Base-by-base conservation (phyloP, 2,113 vertebrate genomes). In the Anolis sagrei region DNA sequence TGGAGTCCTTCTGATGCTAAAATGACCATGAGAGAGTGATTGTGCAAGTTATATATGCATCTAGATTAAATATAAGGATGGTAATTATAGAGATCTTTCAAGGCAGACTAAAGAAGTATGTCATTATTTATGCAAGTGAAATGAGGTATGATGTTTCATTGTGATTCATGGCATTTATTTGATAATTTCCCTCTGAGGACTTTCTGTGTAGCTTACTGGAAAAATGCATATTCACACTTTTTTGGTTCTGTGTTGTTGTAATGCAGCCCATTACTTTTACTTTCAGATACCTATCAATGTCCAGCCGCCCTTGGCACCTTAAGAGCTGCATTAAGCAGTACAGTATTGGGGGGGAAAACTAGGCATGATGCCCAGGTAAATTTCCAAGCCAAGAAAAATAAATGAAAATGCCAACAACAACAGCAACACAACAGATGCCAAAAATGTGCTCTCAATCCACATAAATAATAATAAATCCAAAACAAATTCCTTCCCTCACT, bases 401-500 rank as follows among this genome's bases (percentile, higher is more conserved):
- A 90, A 91, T 10, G 76, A 91, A 80, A 83, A 21, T 1, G 18
- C 76, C 48, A 92, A 66, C 72, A 87, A 5, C 66, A 80, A 5
- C 61, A 80, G 80, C 39, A 91, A 72, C 14, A 34, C 25, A 88
- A 76, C 72, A 88, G 68, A 90, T 54, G 77, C 73, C 85, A 87
- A 93, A 83, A 58, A 58, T 68, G 25, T 51, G 54, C 39, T 92
- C 75, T 0, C 86, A 82, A 82, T 0, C 66, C 7, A 2, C 44
- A 68, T 72, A 48, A 90, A 88, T 87, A 49, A 77, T 32, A 82
- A 72, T 23, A 89, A 93, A 90, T 91, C 1, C 87, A 89, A 88
- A 9, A 2, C 76, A 88, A 48, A 79, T 77, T 87, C 81, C 27
- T 36, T 74, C 5, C 21, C 19, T 66, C 36, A 44, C 84, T 86